phyloP scores from a whole-genome alignment of 2,113 vertebrate species.

The Chinchilla lanigera region DNA sequence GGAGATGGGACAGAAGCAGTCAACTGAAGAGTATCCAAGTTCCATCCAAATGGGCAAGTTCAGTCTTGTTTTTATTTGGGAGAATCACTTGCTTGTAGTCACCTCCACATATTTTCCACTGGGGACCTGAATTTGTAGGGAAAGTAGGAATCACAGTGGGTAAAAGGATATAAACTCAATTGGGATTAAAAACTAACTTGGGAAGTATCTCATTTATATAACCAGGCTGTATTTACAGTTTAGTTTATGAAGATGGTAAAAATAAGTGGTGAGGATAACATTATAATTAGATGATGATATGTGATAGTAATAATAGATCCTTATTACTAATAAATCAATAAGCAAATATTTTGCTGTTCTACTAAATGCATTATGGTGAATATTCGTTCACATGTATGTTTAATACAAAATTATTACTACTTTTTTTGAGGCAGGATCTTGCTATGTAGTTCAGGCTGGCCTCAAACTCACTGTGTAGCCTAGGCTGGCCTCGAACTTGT shows the following conservation, averaged over 20 bases:
- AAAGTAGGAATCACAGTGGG: not conserved
- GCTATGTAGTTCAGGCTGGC: not conserved
- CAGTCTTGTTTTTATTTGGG: slow-evolving; percentile 32
- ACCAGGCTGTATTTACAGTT: not conserved
- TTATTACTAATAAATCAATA: slow-evolving; percentile 43
- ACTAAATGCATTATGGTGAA: slow-evolving; percentile 24
- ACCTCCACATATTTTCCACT: not conserved
- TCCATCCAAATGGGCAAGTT: not conserved
- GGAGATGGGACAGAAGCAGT: not conserved
- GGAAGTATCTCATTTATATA: slow-evolving; percentile 40
- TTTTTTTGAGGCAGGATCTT: not conserved
- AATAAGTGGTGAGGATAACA: slow-evolving; percentile 42
- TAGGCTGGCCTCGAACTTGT: not conserved
- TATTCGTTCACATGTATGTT: slow-evolving; percentile 6
- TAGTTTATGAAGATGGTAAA: slow-evolving; percentile 9
- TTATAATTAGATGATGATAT: slow-evolving; percentile 54
- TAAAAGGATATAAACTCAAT: not conserved
- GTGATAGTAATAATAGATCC: slow-evolving; percentile 12
- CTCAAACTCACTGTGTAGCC: not conserved
- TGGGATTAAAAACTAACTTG: slow-evolving; percentile 38
- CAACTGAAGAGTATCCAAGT: not conserved
- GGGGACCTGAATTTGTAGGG: not conserved
- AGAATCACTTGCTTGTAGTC: not conserved
- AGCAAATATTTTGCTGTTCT: not conserved
- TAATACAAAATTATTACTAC: not conserved